These are phyloP conservation scores for Styela clava DNA, from an alignment of 23 tunicate genomes.

Conservation along the genomic window DNA sequence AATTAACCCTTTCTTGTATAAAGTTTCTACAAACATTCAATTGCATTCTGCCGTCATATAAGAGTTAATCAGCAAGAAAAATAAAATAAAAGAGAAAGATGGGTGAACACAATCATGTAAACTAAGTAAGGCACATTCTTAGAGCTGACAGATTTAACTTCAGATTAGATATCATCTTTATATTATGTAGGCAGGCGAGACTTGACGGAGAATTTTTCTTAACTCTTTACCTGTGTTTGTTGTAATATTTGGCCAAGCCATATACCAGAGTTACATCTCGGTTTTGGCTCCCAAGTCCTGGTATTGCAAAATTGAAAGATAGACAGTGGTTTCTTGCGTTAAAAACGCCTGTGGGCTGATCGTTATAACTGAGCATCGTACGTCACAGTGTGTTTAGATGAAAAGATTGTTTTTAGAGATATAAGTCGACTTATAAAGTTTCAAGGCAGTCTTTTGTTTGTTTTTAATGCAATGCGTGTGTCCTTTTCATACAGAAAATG, in stretches of 20 bases:
- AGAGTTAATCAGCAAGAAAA: neutral
- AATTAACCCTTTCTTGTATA: too few relatives aligned
- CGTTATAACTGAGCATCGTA: neutral
- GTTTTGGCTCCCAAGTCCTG: neutral
- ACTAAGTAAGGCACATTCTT: neutral
- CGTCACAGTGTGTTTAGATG: neutral
- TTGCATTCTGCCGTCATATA: neutral
- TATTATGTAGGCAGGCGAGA: neutral
- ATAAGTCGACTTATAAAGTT: too few relatives aligned
- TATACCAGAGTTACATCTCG: too few relatives aligned
- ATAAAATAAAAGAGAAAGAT: neutral
- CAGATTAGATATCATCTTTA: neutral
- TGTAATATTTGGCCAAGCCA: too few relatives aligned
- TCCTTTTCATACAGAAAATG: too few relatives aligned
- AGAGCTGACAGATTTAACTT: neutral
- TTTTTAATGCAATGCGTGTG: too few relatives aligned
- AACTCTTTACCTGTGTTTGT: neutral
- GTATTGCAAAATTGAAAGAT: neutral
- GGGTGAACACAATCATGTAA: neutral
- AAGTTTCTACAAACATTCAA: too few relatives aligned
- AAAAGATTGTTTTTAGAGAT: neutral
- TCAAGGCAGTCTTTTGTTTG: too few relatives aligned
- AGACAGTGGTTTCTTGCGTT: neutral
- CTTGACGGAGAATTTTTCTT: neutral
- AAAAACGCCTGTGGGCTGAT: neutral